Base-by-base conservation (phyloP, 2,113 vertebrate genomes). In the Silurus glanis region DNA sequence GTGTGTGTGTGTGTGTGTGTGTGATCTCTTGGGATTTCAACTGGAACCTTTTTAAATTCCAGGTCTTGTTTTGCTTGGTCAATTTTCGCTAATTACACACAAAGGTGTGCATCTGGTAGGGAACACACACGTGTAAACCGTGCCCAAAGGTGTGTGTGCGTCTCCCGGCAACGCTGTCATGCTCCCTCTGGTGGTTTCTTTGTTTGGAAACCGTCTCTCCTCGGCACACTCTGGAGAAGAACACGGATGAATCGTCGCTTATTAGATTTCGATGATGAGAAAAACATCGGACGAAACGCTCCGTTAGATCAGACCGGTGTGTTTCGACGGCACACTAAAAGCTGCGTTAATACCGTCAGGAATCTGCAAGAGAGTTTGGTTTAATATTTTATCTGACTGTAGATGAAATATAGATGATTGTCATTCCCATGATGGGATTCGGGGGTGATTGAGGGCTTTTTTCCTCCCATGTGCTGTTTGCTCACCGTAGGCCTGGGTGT, bases 31-130 rank as follows among this genome's bases (percentile, higher is more conserved):
- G 47, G 25, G 80, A 76, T 61, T 80, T 61, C n/a, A 76, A 13
- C 10, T 62, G 67, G 16, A 83, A 64, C 25, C 16, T 72, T 45
- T 53, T 21, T 67, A 49, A 6, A 51, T 56, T 55, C 6, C 8
- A 37, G 5, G 23, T 76, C n/a, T 69, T 76, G 58, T 76, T 83
- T 83, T 87, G 86, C 74, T 86, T 45, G 0, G 49, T 0, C 8
- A 23, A 16, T n/a, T 53, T 76, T 67, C 10, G 12, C 37, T 87
- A 87, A 87, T 87, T 87, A 67, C 45, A 67, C 81, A 80, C 86
- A 1, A 58, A 83, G 80, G 71, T 74, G 55, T 83, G 19, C 58
- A 47, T 71, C 25, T 47, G 61, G 58, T 47, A 67, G 49, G 56
- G 81, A 58, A 83, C 58, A 61, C 71, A 84, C 78, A 69, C n/a